A percentile compares a stretch with the other conserved stretches of the same genome.
Conservation (phyloP, 2,113 vertebrate species). For the Daphoenositta chrysoptera region DNA sequence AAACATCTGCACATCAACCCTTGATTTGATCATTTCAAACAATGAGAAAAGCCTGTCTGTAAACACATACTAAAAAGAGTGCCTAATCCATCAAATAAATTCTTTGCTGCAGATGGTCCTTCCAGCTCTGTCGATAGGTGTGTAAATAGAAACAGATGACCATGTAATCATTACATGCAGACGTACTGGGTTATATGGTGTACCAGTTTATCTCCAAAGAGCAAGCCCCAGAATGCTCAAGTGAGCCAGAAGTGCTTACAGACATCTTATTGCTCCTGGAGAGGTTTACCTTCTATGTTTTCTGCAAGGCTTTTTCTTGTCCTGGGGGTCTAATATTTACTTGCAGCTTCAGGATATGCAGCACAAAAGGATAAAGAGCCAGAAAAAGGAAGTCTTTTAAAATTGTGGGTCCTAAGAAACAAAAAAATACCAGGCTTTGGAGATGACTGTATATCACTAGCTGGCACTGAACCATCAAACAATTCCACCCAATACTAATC, state of each 20-base stretch:
- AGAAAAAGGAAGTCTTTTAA: not conserved
- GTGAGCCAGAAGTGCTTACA: not conserved
- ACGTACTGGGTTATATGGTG: not conserved
- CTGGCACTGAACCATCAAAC: not conserved
- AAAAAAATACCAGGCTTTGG: not conserved
- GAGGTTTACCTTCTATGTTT: not conserved
- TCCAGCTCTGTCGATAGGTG: not conserved
- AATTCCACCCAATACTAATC: not conserved
- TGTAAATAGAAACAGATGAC: constrained; percentile 15
- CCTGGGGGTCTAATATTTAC: not conserved
- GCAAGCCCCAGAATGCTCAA: not conserved
- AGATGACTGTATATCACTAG: not conserved
- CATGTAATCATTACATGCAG: not conserved
- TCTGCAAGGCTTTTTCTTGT: not conserved
- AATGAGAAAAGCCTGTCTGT: not conserved
- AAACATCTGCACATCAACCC: not conserved
- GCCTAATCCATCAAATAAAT: constrained; percentile 11
- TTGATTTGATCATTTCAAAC: not conserved
- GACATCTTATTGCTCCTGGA: not conserved
- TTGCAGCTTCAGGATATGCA: not conserved
- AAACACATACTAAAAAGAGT: not conserved
- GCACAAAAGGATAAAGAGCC: not conserved
- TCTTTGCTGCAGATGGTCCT: not conserved
- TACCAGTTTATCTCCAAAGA: not conserved
- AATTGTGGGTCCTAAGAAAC: not conserved